Evolutionary conservation across 2,113 vertebrate species (phyloP), one percentile per base, ranked within the genome.

Genomic region (Albula glossodonta): DNA sequence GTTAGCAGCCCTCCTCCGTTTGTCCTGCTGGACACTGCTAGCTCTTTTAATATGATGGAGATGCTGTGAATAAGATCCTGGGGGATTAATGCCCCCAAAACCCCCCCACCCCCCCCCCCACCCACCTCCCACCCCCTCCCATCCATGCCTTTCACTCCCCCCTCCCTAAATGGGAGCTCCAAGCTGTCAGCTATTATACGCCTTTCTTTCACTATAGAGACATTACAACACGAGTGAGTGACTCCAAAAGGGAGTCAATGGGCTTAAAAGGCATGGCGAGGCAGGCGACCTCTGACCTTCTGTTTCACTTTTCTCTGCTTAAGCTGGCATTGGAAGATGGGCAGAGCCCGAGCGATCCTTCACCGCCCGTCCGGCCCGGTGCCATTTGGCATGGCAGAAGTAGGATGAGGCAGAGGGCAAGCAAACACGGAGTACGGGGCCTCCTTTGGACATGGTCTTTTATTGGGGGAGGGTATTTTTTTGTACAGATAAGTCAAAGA

Each of bases 161-260:
- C 70, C 31, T 41, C 31, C n/a, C n/a, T 74, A 25, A 74, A 74
- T 31, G 70, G 70, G 70, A 74, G 70, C 70, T 31, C 70, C 70
- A 74, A 74, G 70, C 70, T 74, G 70, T 31, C 70, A 74, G 70
- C 70, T 22, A 74, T 31, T 74, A 74, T 25, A 74, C 22, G 70
- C 70, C 31, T 74, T 74, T 8, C 70, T 11, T n/a, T 74, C 70
- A 25, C 70, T 74, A 31, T 74, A 74, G 70, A 74, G 70, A 74
- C 70, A 31, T 74, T 74, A 74, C 22, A n/a, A 74, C 70, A 74
- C 70, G 70, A 74, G 70, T 74, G 70, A 74, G 22, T 74, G 70
- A 74, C 70, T 74, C 70, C 31, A 22, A 74, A 74, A 74, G 22
- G 70, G 70, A 74, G 70, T 74, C 70, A 74, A 74, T 74, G 70